These are phyloP conservation scores for Oreortyx pictus DNA, from an alignment of 2,797 vertebrate species.

Conservation along the genomic window DNA sequence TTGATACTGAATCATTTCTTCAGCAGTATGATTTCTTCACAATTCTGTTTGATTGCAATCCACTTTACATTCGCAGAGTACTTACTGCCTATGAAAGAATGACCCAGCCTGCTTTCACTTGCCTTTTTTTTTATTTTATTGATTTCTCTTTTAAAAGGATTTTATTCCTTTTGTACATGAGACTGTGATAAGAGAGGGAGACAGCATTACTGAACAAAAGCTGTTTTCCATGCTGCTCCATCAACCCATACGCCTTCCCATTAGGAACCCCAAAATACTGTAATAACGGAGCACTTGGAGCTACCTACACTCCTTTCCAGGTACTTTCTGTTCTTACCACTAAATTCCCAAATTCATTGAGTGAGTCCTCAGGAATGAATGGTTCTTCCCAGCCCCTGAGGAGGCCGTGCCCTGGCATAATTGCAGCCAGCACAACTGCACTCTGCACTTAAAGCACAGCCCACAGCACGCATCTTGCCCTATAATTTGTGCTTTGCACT, in stretches of 20 bases:
- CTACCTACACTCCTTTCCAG: slow-evolving; percentile 44
- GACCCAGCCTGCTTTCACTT: slow-evolving; percentile 6
- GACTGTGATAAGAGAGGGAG: neutral
- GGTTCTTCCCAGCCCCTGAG: slow-evolving; percentile 37
- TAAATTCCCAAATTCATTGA: slow-evolving; percentile 55
- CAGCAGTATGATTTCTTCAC: slow-evolving; percentile 34
- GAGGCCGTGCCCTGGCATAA: slow-evolving; percentile 4
- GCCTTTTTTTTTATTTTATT: slow-evolving; percentile 39
- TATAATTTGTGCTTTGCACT: neutral
- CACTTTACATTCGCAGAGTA: slow-evolving; percentile 56
- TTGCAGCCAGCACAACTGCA: slow-evolving; percentile 6
- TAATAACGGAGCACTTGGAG: neutral
- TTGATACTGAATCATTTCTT: slow-evolving; percentile 59
- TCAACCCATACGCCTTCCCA: slow-evolving; percentile 8
- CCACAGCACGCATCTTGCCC: neutral
- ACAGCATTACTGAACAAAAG: slow-evolving; percentile 25
- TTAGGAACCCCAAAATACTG: neutral
- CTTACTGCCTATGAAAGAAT: slow-evolving; percentile 41
- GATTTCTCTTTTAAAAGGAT: slow-evolving; percentile 31
- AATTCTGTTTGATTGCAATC: slow-evolving; percentile 59
- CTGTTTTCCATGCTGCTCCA: slow-evolving; percentile 44
- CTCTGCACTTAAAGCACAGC: slow-evolving; percentile 1
- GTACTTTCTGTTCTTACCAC: slow-evolving; percentile 42
- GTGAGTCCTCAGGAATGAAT: slow-evolving; percentile 53
- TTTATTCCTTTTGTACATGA: slow-evolving; percentile 35